Evolutionary conservation across 2,888 invertebrate genomes (phyloP).

Genomic region (Cynaeus angustus): DNA sequence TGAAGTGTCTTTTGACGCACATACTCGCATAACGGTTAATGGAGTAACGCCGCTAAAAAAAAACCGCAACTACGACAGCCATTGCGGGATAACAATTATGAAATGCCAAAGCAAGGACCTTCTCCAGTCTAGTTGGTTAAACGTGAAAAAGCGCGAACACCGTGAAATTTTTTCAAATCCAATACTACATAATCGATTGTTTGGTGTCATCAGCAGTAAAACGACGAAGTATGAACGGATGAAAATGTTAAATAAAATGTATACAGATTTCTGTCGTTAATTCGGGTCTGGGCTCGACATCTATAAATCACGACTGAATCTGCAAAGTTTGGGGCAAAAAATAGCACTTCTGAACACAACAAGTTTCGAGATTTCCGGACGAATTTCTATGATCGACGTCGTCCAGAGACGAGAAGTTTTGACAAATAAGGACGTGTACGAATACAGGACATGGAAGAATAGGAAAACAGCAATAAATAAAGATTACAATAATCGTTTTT

Average conservation of each 20-base stretch:
- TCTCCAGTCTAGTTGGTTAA: background rate
- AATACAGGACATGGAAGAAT: slow-evolving; percentile 8
- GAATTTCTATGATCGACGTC: slow-evolving; percentile 28
- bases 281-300: slow-evolving; percentile 9
- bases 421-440: slow-evolving; percentile 11
- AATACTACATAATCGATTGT: too few species aligned
- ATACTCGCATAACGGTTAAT: slow-evolving; percentile 23
- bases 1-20: slow-evolving; percentile 37
- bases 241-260: background rate
- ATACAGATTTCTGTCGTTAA: background rate
- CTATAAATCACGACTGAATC: slow-evolving; percentile 23
- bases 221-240: background rate
- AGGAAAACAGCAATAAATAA: slow-evolving; percentile 1
- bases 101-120: slow-evolving; percentile 32
- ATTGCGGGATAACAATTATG: slow-evolving; percentile 15
- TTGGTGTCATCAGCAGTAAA: too few species aligned
- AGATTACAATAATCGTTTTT: slow-evolving; percentile 1
- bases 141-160: too few species aligned
- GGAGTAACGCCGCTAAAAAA: slow-evolving; percentile 16
- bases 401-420: slow-evolving; percentile 24
- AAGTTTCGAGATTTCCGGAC: slow-evolving; percentile 22
- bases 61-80: slow-evolving; percentile 1
- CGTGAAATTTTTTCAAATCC: too few species aligned
- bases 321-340: slow-evolving; percentile 21
- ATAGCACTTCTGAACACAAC: slow-evolving; percentile 8